These are phyloP conservation scores for Ecdyonurus torrentis DNA, from an alignment of 2,888 invertebrate genomes.

Conservation along the genomic window DNA sequence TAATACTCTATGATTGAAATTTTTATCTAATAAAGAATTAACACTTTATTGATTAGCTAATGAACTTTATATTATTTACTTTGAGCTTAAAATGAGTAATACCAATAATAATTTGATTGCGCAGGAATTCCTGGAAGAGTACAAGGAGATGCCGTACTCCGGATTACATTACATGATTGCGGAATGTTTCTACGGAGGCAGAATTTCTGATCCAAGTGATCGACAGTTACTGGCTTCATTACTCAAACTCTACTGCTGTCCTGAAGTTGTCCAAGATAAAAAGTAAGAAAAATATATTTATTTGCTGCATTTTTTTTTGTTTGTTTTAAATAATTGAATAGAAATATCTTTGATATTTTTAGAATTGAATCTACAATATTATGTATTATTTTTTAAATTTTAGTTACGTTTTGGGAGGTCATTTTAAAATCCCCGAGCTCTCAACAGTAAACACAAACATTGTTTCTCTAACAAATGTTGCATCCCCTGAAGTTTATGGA, in stretches of 20 bases:
- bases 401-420: conserved; percentile 14
- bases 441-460: neutral
- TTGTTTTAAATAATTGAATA: no score
- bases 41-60: no score
- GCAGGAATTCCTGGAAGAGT: conserved; percentile 81
- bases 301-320: neutral
- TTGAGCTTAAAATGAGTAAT: no score
- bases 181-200: conserved; percentile 90
- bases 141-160: conserved; percentile 67
- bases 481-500: conserved; percentile 75
- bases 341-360: neutral
- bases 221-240: conserved; percentile 66
- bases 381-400: neutral
- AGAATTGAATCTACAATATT: no score
- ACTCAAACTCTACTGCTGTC: conserved; percentile 62
- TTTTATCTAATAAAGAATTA: no score
- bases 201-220: conserved; percentile 90
- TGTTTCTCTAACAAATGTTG: conserved; percentile 18
- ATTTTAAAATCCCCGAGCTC: neutral
- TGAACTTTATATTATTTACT: no score
- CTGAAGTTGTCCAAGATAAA: conserved; percentile 42
- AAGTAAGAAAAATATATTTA: conserved; percentile 30
- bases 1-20: no score
- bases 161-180: conserved; percentile 79
- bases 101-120: conserved; percentile 24